These are phyloP conservation scores for Trachelus iudaicus DNA, from an alignment of 2,888 invertebrate species.

Conservation along the genomic window DNA sequence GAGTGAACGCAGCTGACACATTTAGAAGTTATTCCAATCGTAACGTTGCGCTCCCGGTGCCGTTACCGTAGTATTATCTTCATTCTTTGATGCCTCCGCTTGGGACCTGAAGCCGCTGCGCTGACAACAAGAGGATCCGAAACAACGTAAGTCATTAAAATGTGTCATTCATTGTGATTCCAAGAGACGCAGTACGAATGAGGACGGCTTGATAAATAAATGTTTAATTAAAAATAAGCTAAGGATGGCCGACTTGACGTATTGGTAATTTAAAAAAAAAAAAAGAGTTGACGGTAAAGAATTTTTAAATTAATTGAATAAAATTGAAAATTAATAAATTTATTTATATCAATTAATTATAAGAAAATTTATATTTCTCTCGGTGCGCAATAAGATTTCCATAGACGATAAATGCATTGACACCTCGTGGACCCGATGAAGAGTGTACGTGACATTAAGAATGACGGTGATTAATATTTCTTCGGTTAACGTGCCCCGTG, in stretches of 20 bases:
- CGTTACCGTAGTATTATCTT: slow-evolving; percentile 1
- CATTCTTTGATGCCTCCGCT: slow-evolving; percentile 9
- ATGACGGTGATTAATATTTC: slow-evolving; percentile 13
- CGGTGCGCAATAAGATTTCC: background rate
- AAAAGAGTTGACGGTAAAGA: too few species aligned
- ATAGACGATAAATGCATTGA: background rate
- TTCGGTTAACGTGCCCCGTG: background rate
- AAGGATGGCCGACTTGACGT: too few species aligned
- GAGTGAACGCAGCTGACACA: slow-evolving; percentile 20
- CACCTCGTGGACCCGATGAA: background rate
- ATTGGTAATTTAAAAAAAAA: too few species aligned
- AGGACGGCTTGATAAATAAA: background rate
- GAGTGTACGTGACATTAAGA: slow-evolving; percentile 3
- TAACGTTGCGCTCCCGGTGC: slow-evolving; percentile 10
- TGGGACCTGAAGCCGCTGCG: background rate
- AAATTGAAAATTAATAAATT: too few species aligned
- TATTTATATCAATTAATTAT: too few species aligned
- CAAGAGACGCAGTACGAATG: background rate
- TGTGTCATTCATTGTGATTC: background rate
- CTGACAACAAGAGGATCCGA: background rate
- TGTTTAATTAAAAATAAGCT: too few species aligned
- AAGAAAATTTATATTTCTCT: background rate
- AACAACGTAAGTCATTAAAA: background rate
- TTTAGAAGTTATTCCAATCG: slow-evolving; percentile 23
- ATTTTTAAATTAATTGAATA: too few species aligned